A percentile compares a stretch with the other conserved stretches of the same genome.
Conservation (phyloP, 2,113 vertebrate species). For the Paramormyrops kingsleyae region DNA sequence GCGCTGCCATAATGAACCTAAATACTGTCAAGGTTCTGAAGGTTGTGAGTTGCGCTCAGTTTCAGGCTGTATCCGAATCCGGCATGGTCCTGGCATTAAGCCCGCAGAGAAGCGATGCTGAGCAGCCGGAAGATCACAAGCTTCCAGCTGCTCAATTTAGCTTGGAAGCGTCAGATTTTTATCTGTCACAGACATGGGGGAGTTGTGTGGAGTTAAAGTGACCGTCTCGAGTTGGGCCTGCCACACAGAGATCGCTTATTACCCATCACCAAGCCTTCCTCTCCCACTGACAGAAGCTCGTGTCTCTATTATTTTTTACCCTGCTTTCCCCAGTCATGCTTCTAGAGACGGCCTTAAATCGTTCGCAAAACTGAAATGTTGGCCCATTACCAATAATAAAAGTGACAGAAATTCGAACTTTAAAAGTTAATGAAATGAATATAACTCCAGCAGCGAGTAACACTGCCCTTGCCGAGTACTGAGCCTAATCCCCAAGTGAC, state of each 20-base stretch:
- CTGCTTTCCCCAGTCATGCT: background rate
- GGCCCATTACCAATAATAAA: background rate
- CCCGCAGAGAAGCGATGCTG: background rate
- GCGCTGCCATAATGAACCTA: background rate
- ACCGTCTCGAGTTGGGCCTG: background rate
- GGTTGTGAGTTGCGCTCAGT: background rate
- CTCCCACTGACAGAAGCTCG: background rate
- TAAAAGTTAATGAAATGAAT: background rate
- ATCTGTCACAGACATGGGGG: constrained; percentile 16
- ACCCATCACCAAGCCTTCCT: background rate
- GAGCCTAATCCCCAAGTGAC: background rate
- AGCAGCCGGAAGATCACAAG: background rate
- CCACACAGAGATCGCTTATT: constrained; percentile 12
- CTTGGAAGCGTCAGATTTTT: background rate
- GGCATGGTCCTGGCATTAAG: background rate
- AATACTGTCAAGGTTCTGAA: background rate
- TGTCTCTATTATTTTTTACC: background rate
- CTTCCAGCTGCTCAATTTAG: background rate
- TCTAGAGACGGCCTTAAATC: background rate
- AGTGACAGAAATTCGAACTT: background rate
- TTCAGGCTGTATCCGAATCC: background rate
- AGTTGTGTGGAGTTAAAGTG: constrained; percentile 4
- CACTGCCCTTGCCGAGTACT: background rate
- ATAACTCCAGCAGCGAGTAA: background rate
- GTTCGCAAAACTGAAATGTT: background rate